Conservation (phyloP, 2,888 invertebrate genomes). For the Vesta saturnalis region DNA sequence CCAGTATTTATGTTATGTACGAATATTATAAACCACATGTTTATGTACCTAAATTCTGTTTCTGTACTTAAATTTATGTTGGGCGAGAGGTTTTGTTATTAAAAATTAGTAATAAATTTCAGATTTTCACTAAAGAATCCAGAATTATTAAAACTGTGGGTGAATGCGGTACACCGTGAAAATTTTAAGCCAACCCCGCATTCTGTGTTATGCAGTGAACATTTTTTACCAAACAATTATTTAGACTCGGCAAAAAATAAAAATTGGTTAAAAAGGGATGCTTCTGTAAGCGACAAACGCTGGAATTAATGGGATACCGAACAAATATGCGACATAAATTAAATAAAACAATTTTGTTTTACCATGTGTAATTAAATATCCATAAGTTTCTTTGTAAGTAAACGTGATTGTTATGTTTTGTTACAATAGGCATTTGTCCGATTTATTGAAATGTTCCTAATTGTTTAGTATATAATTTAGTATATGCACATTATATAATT, state of each 20-base stretch:
- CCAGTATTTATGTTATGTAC: not conserved
- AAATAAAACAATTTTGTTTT: no score
- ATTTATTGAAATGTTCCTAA: no score
- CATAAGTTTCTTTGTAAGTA: no score
- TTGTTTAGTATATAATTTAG: no score
- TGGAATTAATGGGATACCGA: no score
- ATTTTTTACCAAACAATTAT: not conserved
- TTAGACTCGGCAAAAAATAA: not conserved
- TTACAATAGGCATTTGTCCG: no score
- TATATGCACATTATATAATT: no score
- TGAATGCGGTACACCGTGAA: not conserved
- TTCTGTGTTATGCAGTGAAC: constrained; percentile 14
- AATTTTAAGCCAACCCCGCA: not conserved
- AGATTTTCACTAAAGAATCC: not conserved
- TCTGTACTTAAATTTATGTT: not conserved
- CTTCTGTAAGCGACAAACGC: not conserved
- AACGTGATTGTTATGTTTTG: no score
- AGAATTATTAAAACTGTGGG: not conserved
- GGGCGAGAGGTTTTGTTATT: not conserved
- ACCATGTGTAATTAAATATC: no score
- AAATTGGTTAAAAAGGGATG: constrained; percentile 9
- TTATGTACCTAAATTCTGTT: not conserved
- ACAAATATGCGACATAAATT: no score
- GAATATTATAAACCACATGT: not conserved
- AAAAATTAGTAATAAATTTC: not conserved